Conservation (phyloP, 1,140 invertebrate genomes). For the Lucilia sericata region DNA sequence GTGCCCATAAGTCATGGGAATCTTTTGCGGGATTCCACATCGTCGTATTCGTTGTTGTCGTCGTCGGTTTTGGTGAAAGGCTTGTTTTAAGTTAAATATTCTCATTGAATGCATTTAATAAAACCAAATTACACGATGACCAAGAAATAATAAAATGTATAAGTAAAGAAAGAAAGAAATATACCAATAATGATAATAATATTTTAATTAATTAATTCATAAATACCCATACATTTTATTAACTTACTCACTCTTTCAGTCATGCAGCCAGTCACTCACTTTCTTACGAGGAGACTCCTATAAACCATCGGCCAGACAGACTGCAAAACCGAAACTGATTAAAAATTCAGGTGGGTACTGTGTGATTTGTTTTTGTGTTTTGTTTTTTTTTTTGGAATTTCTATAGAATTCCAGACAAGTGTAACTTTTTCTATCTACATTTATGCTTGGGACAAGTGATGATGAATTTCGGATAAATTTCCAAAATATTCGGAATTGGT, state of each 20-base stretch:
- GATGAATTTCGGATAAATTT: background rate
- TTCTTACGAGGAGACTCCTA: background rate
- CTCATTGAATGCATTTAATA: conserved; percentile 34
- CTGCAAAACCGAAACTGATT: background rate
- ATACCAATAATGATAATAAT: conserved; percentile 33
- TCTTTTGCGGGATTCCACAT: background rate
- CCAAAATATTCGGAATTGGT: too few relatives aligned
- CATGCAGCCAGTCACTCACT: background rate
- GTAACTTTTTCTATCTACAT: background rate
- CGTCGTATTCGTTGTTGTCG: background rate
- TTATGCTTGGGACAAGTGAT: background rate
- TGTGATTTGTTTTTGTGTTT: background rate
- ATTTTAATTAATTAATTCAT: conserved; percentile 40
- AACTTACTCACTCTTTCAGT: background rate
- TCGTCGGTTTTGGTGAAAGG: conserved; percentile 27
- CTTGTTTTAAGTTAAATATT: conserved; percentile 25
- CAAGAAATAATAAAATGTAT: background rate
- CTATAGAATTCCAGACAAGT: conserved; percentile 32
- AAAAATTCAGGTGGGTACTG: background rate
- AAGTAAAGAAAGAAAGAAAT: background rate
- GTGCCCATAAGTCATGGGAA: conserved; percentile 40
- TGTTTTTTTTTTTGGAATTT: background rate
- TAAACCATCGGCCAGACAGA: background rate
- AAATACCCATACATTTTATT: conserved; percentile 5
- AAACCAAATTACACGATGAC: background rate